phyloP scores from a whole-genome alignment of 53 echinoderm and acorn worm genomes.

The Antedon mediterranea region DNA sequence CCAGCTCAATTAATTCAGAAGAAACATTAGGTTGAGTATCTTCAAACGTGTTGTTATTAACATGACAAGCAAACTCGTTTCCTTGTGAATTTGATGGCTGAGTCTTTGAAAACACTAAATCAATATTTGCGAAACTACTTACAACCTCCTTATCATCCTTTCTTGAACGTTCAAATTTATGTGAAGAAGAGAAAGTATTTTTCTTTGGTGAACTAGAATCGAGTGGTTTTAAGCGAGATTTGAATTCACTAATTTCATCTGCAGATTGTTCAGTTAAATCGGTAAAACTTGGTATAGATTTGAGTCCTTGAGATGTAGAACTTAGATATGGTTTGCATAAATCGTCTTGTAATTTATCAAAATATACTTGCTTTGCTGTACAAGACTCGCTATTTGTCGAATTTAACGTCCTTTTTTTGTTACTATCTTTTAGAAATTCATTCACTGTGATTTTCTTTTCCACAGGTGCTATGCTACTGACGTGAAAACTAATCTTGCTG shows the following conservation, averaged over 20 bases:
- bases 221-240: background rate
- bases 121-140: background rate
- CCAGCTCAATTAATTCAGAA: background rate
- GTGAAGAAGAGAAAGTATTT: background rate
- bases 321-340: background rate
- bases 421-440: background rate
- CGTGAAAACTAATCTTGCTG: background rate
- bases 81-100: background rate
- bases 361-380: background rate
- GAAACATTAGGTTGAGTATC: background rate
- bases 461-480: background rate
- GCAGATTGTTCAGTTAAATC: constrained; percentile 51
- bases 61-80: background rate
- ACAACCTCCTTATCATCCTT: background rate
- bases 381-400: background rate
- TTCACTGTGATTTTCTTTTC: background rate
- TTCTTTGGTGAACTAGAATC: background rate
- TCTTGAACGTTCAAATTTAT: background rate
- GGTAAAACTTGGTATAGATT: constrained; percentile 56
- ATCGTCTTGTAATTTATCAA: background rate
- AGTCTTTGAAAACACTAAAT: background rate
- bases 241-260: constrained; percentile 7
- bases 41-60: background rate
- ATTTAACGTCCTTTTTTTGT: background rate
- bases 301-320: constrained; percentile 8